Evolutionary conservation across 2,113 vertebrate species (phyloP), one percentile per base, ranked within the genome.

Genomic region (Cyphomyrus discorhynchus): DNA sequence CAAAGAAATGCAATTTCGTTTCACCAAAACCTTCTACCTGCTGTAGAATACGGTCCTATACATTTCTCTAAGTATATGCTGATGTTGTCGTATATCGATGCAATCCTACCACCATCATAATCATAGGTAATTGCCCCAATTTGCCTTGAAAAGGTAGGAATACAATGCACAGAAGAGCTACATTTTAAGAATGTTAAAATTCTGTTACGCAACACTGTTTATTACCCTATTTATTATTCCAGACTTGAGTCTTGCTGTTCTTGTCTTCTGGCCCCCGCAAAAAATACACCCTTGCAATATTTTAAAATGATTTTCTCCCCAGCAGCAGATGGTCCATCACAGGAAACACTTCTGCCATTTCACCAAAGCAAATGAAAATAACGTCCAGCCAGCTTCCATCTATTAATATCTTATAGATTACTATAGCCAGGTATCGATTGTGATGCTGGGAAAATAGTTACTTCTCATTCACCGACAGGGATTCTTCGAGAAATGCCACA

Each of bases 231-330:
- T 46, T 47, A 87, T 87, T 56, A 87, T 87, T 87, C 31, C 27
- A 15, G 24, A 53, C n/a, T 17, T 87, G 47, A 53, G 27, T 87
- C 27, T 53, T 56, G 49, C 85, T 21, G 47, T 53, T 86, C 47
- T 86, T 86, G 83, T 86, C 83, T 86, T 52, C 50, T 56, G n/a
- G 86, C 52, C 47, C 86, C 50, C 17, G 86, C 31, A 53, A 52
- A 39, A 53, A 56, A 87, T 87, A 35, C 52, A 88, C 56, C 15
- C 31, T 24, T 62, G 53, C 49, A 66, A 88, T 46, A 62, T 88
- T 88, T 88, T 56, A 58, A 46, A 88, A 66, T 88, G 56, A 88
- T 88, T 62, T 9, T 66, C 53, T n/a, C 39, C 42, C n/a, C 6
- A 35, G 87, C 15, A 50, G 35, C 87, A 88, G 87, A 88, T 66